phyloP scores from a whole-genome alignment of 2,113 vertebrate species.

The Chloropsis hardwickii region DNA sequence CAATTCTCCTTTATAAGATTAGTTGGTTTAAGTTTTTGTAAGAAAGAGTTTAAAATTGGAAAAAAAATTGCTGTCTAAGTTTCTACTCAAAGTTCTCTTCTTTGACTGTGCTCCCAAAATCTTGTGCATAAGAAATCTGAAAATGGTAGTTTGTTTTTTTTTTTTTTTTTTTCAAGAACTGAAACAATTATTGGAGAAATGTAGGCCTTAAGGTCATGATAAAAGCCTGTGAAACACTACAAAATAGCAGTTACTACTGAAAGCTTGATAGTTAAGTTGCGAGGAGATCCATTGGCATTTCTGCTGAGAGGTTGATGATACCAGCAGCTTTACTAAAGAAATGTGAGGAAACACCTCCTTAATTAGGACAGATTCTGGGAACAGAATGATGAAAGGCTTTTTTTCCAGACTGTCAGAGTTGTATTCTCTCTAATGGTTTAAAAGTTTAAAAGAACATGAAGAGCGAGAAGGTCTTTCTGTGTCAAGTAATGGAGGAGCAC shows the following conservation, averaged over 20 bases:
- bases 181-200: neutral
- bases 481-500: neutral
- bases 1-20: neutral
- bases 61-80: neutral
- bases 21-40: neutral
- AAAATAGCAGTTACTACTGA: neutral
- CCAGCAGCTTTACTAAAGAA: neutral
- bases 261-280: neutral
- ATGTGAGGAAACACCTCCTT: neutral
- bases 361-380: neutral
- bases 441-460: neutral
- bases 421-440: neutral
- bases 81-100: neutral
- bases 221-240: neutral
- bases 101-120: neutral
- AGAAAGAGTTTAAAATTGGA: neutral
- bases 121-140: neutral
- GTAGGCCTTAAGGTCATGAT: neutral
- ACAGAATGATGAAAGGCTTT: neutral
- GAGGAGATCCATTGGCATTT: neutral
- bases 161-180: neutral
- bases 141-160: neutral
- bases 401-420: neutral
- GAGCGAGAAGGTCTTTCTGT: neutral
- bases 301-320: neutral